These are phyloP conservation scores for Rousettus leschenaultii DNA, from an alignment of 2,113 vertebrate species.

Conservation along the genomic window DNA sequence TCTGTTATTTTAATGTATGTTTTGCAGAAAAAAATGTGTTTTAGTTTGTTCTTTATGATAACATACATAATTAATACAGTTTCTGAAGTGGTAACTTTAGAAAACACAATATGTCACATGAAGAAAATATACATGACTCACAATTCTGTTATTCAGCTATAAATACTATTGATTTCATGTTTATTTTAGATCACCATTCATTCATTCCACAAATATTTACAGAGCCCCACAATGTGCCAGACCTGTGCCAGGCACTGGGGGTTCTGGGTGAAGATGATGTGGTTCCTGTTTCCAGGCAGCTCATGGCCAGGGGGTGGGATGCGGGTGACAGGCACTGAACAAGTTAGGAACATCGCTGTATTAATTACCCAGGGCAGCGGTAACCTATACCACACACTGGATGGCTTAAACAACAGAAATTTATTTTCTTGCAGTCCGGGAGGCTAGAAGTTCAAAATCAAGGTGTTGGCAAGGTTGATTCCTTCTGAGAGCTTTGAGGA, in stretches of 20 bases:
- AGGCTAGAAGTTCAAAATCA: background rate
- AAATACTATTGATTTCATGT: constrained; percentile 21
- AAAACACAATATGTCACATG: constrained; percentile 61
- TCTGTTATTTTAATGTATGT: constrained; percentile 40
- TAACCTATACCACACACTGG: background rate
- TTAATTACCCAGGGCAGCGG: background rate
- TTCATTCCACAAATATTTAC: constrained; percentile 31
- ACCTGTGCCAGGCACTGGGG: background rate
- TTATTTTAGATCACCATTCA: constrained; percentile 17
- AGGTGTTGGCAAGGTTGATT: background rate
- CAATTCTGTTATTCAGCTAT: background rate
- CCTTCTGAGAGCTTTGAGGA: background rate
- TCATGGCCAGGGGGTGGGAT: background rate
- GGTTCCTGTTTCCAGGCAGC: background rate
- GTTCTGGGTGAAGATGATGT: background rate
- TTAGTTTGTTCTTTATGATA: constrained; percentile 29
- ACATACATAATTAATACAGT: constrained; percentile 5
- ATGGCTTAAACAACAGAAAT: background rate
- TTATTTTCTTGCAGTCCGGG: background rate
- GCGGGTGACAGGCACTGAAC: background rate
- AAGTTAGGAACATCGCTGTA: background rate
- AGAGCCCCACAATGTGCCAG: background rate
- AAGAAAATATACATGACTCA: constrained; percentile 63
- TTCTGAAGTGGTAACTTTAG: constrained; percentile 52
- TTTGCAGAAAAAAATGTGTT: constrained; percentile 34